Evolutionary conservation across 2,888 invertebrate species (phyloP), one percentile per base, ranked within the genome.

Genomic region (Rhagophthalmus giganteus): DNA sequence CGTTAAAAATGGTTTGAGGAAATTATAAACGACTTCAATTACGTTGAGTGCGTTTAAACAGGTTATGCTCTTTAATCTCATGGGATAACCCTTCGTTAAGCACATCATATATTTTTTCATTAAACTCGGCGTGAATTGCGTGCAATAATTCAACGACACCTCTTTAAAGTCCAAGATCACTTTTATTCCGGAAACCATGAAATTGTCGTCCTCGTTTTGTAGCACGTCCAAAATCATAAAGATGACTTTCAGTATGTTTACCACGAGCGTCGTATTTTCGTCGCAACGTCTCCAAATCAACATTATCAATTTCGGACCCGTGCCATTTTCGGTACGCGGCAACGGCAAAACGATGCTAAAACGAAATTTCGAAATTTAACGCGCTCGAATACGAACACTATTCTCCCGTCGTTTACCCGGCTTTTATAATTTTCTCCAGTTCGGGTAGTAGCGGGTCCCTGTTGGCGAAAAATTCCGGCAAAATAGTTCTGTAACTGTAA

Each of bases 21-120:
- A 8, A 11, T 34, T 9, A 11, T 16, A 34, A 14, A 16, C 9
- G 24, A 20, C 16, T 11, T 84, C 83, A 52, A 86, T 82, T 1
- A 81, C 79, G 1, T 75, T 34, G 0, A 83, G 81, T 0, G 79
- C 77, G 65, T 85, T 83, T 26, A 84, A 78, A 1, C 82, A 80
- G 59, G 84, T 80, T 35, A 77, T 71, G 5, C 78, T 78, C 55
- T 79, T 80, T 1, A 80, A 74, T 9, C 84, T 74, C 15, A 83
- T 66, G 0, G 85, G 84, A 37, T 82, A 67, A 0, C 78, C 82
- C 52, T 83, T 81, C 70, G 84, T 80, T 12, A 76, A 75, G 25
- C 47, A 16, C 42, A 42, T 44, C 15, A 52, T 49, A 28, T 25
- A 71, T 61, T 83, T 84, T 60, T 81, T 83, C 7, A 81, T 78